Conservation (phyloP, 2,888 invertebrate genomes). For the Synergus laeviventris region DNA sequence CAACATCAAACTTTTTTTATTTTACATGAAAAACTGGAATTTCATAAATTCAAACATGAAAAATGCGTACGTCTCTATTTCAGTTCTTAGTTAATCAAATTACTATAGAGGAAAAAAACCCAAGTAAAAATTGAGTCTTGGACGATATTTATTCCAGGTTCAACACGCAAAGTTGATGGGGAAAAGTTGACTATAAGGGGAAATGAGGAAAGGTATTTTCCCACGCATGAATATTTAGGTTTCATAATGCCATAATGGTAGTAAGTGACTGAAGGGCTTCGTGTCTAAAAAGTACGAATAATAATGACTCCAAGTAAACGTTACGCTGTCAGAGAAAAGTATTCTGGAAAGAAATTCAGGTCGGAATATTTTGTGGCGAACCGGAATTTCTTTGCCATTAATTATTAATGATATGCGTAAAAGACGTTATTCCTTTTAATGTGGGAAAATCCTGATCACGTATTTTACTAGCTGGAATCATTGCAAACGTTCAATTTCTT, state of each 20-base stretch:
- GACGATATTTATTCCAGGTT: constrained; percentile 10
- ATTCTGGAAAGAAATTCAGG: background rate
- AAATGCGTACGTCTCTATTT: too few species aligned
- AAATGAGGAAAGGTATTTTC: constrained; percentile 6
- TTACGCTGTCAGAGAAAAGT: background rate
- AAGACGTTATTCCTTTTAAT: background rate
- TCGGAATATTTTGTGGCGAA: background rate
- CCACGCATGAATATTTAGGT: background rate
- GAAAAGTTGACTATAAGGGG: background rate
- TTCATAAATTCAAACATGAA: too few species aligned
- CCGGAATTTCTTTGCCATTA: background rate
- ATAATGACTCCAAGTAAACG: background rate
- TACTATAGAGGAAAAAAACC: background rate
- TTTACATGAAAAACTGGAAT: too few species aligned
- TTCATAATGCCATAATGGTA: background rate
- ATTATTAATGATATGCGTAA: background rate
- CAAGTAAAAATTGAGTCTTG: background rate
- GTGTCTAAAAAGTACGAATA: background rate
- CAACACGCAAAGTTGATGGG: constrained; percentile 28
- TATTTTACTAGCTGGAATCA: background rate
- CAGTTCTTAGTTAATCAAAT: too few species aligned
- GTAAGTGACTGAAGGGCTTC: background rate
- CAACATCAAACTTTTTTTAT: too few species aligned
- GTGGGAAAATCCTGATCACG: background rate
- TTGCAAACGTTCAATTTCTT: background rate